A percentile compares a stretch with the other conserved stretches of the same genome.
Evolutionary conservation across 2,888 invertebrate genomes (phyloP).

Genomic region (Ctena decussata): DNA sequence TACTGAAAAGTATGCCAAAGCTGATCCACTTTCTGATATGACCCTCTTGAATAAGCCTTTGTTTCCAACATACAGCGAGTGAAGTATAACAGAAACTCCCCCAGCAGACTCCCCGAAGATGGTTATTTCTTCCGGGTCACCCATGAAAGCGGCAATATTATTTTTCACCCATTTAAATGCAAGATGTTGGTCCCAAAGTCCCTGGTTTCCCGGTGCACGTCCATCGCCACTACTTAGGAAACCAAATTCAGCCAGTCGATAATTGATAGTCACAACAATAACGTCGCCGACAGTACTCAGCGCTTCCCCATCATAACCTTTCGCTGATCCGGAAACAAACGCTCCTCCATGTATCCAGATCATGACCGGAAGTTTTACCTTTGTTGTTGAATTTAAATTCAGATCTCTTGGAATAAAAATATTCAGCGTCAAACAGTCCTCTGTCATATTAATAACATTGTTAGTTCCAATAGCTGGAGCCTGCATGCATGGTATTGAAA

Average conservation of each 20-base stretch:
- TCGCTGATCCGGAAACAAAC: conserved; percentile 32
- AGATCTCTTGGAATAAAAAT: conserved; percentile 43
- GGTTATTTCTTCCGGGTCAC: conserved; percentile 47
- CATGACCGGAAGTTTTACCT: conserved; percentile 48
- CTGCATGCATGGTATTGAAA: conserved; percentile 36
- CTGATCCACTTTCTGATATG: conserved; percentile 53
- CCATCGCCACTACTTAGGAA: conserved; percentile 41
- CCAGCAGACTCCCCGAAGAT: conserved; percentile 60
- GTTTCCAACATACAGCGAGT: conserved; percentile 59
- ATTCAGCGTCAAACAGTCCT: conserved; percentile 57
- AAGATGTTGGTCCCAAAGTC: conserved; percentile 62
- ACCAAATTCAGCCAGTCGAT: conserved; percentile 54
- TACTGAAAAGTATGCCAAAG: conserved; percentile 27
- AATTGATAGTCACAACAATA: conserved; percentile 56
- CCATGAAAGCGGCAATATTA: conserved; percentile 46
- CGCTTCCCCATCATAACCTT: conserved; percentile 13
- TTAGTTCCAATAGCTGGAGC: not conserved
- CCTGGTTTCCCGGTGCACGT: conserved; percentile 46
- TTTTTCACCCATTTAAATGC: conserved; percentile 61
- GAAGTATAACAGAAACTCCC: conserved; percentile 39
- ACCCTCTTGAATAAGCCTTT: conserved; percentile 47
- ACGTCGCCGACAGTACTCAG: conserved; percentile 12
- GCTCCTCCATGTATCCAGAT: conserved; percentile 58
- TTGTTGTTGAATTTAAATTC: not conserved
- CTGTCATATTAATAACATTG: conserved; percentile 1